Conservation (phyloP, 2,797 vertebrate species). For the Sciurus carolinensis region DNA sequence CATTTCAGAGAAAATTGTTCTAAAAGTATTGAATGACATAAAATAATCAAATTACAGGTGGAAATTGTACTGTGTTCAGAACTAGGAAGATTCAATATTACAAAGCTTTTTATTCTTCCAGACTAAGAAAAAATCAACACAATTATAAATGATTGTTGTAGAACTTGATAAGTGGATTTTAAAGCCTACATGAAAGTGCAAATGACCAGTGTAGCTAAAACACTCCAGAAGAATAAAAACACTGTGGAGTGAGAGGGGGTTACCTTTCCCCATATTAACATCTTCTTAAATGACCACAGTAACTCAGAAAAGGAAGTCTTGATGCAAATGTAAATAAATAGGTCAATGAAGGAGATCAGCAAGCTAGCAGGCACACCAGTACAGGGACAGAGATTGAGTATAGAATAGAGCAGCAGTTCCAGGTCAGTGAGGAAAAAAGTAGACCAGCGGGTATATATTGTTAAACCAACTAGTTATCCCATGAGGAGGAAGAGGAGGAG, state of each 20-base stretch:
- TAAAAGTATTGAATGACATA: background rate
- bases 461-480: background rate
- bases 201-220: background rate
- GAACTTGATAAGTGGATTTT: background rate
- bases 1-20: slow-evolving; percentile 19
- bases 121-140: background rate
- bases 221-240: background rate
- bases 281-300: background rate
- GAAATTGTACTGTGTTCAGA: background rate
- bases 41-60: slow-evolving; percentile 35
- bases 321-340: background rate
- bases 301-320: background rate
- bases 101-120: background rate
- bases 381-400: background rate
- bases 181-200: background rate
- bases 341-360: background rate
- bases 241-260: background rate
- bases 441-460: background rate
- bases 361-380: background rate
- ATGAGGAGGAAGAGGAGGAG: background rate
- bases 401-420: background rate
- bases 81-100: background rate
- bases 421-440: background rate
- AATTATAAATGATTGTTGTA: background rate
- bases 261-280: background rate